phyloP scores from a whole-genome alignment of 92 coral and sea anemone genomes.

The Porites rus region DNA sequence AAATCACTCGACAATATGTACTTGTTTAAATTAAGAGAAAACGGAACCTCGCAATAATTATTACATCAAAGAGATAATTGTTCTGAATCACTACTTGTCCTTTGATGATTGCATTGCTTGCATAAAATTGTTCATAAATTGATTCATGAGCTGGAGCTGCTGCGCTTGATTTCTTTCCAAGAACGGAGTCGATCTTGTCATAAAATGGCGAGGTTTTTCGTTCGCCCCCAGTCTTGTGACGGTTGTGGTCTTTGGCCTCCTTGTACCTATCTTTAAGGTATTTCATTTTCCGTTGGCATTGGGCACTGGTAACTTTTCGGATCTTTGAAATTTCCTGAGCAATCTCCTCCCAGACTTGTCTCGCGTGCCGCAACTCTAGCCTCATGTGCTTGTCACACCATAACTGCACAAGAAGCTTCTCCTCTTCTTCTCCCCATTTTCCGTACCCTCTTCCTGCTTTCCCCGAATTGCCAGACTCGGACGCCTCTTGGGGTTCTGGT shows the following conservation, averaged over 20 bases:
- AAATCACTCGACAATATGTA: too few species aligned
- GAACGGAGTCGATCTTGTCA: conserved; percentile 19
- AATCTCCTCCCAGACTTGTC: too few species aligned
- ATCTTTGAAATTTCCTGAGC: too few species aligned
- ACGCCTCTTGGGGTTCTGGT: background rate
- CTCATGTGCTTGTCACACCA: too few species aligned
- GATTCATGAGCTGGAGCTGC: conserved; percentile 46
- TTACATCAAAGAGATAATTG: conserved; percentile 5
- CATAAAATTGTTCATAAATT: conserved; percentile 47
- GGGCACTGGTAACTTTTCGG: conserved; percentile 22
- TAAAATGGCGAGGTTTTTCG: conserved; percentile 21
- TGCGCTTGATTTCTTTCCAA: conserved; percentile 48
- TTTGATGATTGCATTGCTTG: conserved; percentile 29
- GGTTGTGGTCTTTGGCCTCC: conserved; percentile 44
- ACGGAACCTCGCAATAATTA: background rate
- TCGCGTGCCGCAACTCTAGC: too few species aligned
- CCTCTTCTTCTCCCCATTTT: conserved; percentile 3
- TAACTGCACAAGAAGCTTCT: too few species aligned
- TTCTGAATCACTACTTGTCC: conserved; percentile 3
- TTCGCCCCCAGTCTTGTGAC: conserved; percentile 18
- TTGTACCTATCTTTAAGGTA: conserved; percentile 44
- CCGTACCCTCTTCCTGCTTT: conserved; percentile 34
- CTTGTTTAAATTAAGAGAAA: too few species aligned
- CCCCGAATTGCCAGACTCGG: background rate
- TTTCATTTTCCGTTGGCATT: conserved; percentile 25